Percentiles rank a stretch among this genome's conserved stretches.
These are phyloP conservation scores for Desmophyllum pertusum DNA, from an alignment of 92 coral and sea anemone species.

Conservation along the genomic window DNA sequence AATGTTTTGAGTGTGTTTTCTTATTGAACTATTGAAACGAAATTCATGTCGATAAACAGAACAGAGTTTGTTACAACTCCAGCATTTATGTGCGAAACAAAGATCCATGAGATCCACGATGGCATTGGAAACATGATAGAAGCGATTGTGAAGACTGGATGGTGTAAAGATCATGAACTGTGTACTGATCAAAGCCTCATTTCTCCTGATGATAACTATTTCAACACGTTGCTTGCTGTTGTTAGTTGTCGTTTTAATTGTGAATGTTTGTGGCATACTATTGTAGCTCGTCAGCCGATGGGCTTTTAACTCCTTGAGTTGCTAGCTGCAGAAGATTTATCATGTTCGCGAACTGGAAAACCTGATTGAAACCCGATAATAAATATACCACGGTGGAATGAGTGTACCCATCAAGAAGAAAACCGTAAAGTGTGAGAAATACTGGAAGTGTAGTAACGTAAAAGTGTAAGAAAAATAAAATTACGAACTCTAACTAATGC, in stretches of 20 bases:
- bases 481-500: no score
- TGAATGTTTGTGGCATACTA: neutral
- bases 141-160: constrained; percentile 55
- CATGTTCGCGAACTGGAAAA: no score
- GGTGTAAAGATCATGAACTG: constrained; percentile 1
- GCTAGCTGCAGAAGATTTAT: no score
- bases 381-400: no score
- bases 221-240: neutral
- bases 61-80: constrained; percentile 85
- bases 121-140: constrained; percentile 82
- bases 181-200: neutral
- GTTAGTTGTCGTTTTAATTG: neutral
- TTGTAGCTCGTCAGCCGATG: no score
- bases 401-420: no score
- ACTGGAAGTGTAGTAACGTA: no score
- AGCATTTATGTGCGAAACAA: constrained; percentile 84
- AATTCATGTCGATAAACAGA: constrained; percentile 72
- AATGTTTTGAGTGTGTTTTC: neutral
- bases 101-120: constrained; percentile 76
- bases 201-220: neutral
- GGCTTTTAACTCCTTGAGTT: no score
- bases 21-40: constrained; percentile 75
- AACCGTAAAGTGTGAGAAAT: no score
- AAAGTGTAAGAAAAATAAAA: no score
- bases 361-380: no score